phyloP scores from a whole-genome alignment of 2,888 invertebrate genomes.

The Thereva nobilitata region DNA sequence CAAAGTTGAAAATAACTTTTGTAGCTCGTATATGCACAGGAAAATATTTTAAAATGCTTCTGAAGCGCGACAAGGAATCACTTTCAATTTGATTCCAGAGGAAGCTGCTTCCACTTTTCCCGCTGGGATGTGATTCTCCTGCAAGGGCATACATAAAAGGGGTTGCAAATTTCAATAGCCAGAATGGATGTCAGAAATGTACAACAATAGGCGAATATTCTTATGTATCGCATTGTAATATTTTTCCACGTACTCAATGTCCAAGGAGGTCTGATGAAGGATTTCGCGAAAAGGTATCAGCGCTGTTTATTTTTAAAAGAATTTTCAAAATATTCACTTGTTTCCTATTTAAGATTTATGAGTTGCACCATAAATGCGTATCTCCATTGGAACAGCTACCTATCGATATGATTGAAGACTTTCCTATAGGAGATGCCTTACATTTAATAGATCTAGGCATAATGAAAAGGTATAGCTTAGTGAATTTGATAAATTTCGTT shows the following conservation, averaged over 20 bases:
- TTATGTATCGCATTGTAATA: conserved; percentile 41
- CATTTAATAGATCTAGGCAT: conserved; percentile 12
- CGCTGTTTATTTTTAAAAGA: too few relatives aligned
- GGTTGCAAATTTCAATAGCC: conserved; percentile 30
- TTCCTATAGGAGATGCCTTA: not conserved
- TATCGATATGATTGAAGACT: conserved; percentile 14
- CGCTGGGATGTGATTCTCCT: too few relatives aligned
- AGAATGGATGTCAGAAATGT: conserved; percentile 43
- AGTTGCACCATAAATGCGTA: too few relatives aligned
- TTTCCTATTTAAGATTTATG: too few relatives aligned
- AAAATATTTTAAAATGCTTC: too few relatives aligned
- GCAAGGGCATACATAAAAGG: conserved; percentile 18
- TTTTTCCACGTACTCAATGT: conserved; percentile 41
- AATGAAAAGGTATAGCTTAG: conserved; percentile 9
- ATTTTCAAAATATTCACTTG: too few relatives aligned
- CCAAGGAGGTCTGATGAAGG: conserved; percentile 41
- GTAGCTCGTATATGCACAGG: too few relatives aligned
- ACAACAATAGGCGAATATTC: conserved; percentile 43
- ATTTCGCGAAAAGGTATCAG: conserved; percentile 41
- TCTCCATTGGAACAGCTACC: conserved; percentile 14
- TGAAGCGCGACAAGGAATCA: too few relatives aligned
- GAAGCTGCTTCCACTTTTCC: too few relatives aligned
- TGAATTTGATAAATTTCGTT: too few relatives aligned
- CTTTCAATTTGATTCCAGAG: too few relatives aligned
- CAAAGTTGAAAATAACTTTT: too few relatives aligned